Conservation (phyloP, 2,797 vertebrate species). For the Myotis vivesi region DNA sequence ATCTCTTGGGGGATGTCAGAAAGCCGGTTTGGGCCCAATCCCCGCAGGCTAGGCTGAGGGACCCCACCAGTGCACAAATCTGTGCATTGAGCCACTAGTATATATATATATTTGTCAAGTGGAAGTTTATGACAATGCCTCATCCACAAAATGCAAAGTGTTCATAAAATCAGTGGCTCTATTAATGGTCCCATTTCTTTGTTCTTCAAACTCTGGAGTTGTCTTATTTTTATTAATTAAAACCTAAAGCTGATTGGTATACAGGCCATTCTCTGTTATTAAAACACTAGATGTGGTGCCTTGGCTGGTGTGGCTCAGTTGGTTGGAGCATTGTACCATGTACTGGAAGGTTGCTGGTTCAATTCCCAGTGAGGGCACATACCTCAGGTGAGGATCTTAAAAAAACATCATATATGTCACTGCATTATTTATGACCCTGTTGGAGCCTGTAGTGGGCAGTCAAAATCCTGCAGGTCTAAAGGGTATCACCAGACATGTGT, state of each 20-base stretch:
- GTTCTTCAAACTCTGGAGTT: neutral
- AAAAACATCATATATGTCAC: neutral
- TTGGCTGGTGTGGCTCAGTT: neutral
- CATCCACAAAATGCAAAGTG: neutral
- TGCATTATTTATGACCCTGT: neutral
- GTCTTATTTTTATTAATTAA: constrained; percentile 42
- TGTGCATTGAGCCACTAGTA: too few species aligned
- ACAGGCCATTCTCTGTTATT: neutral
- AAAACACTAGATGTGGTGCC: constrained; percentile 33
- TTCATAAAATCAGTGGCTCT: neutral
- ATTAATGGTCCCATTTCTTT: neutral
- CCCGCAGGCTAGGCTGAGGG: too few species aligned
- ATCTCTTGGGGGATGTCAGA: too few species aligned
- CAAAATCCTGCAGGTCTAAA: neutral
- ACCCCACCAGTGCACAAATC: too few species aligned
- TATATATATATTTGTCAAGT: neutral
- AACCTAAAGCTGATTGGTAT: neutral
- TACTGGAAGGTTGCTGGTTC: neutral
- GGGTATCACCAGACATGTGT: constrained; percentile 26
- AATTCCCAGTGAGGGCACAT: neutral
- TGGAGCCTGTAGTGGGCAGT: rapidly evolving
- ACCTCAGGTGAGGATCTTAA: neutral
- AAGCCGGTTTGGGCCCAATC: too few species aligned
- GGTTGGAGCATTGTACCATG: neutral
- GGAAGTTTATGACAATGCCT: neutral